Percentiles rank a stretch among this genome's conserved stretches.
Conservation (phyloP, 2,797 vertebrate species). For the Macropus fuliginosus region DNA sequence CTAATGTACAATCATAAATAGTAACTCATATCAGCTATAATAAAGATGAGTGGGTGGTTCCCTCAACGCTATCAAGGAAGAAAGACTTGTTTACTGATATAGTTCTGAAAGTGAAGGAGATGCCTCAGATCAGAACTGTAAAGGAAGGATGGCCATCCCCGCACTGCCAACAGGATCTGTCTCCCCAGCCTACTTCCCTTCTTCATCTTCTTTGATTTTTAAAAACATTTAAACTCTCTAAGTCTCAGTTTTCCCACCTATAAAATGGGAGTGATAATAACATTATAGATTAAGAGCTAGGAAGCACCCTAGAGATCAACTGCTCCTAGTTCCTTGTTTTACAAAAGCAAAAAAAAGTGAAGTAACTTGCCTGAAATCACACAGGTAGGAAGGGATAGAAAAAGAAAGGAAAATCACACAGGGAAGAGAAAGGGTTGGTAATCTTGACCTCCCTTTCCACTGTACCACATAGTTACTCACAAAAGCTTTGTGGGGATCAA, state of each 20-base stretch:
- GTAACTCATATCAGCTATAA: not conserved
- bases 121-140: not conserved
- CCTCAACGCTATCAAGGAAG: not conserved
- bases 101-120: not conserved
- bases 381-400: not conserved
- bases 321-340: not conserved
- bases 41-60: not conserved
- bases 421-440: not conserved
- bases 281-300: not conserved
- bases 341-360: not conserved
- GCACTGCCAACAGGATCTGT: not conserved
- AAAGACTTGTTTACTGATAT: not conserved
- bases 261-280: not conserved
- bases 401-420: not conserved
- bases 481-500: not conserved
- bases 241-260: not conserved
- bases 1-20: not conserved
- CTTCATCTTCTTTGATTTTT: not conserved
- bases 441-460: not conserved
- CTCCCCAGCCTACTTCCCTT: not conserved
- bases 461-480: not conserved
- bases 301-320: not conserved
- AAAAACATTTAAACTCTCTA: not conserved
- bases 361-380: not conserved
- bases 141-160: not conserved